Evolutionary conservation across 1,140 invertebrate species (phyloP).

Genomic region (Euura lappo): DNA sequence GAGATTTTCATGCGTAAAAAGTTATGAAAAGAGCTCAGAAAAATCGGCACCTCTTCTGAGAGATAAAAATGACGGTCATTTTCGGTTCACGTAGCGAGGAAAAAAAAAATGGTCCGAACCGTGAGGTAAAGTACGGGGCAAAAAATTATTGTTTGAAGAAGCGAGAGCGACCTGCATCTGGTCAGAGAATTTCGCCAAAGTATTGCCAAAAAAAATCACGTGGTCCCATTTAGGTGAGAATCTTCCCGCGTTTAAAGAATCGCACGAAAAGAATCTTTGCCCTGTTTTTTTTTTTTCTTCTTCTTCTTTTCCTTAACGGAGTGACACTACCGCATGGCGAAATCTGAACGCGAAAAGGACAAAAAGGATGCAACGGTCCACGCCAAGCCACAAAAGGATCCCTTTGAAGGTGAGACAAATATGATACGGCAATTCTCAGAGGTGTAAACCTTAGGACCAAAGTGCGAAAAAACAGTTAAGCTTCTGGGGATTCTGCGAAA

Average conservation of each 20-base stretch:
- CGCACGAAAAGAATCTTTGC: neutral
- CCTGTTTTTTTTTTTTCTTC: neutral
- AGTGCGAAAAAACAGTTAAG: neutral
- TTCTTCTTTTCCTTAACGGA: neutral
- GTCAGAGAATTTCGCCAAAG: neutral
- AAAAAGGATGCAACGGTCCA: constrained; percentile 6
- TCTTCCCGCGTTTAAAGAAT: neutral
- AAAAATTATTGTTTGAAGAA: neutral
- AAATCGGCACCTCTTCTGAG: too few species aligned
- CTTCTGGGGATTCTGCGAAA: neutral
- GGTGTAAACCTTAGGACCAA: neutral
- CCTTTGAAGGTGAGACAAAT: neutral
- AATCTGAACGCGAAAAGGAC: neutral
- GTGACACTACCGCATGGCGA: neutral
- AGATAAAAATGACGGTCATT: neutral
- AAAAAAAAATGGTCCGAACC: neutral
- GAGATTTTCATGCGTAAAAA: too few species aligned
- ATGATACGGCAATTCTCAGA: neutral
- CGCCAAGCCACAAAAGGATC: constrained; percentile 3
- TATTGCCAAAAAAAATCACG: neutral
- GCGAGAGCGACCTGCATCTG: neutral
- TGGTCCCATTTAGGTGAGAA: neutral
- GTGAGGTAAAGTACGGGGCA: neutral
- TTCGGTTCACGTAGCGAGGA: neutral
- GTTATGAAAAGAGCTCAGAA: too few species aligned